Percentiles rank a stretch among this genome's conserved stretches.
These are phyloP conservation scores for Corydoras maculifer DNA, from an alignment of 2,113 vertebrate species.

Conservation along the genomic window DNA sequence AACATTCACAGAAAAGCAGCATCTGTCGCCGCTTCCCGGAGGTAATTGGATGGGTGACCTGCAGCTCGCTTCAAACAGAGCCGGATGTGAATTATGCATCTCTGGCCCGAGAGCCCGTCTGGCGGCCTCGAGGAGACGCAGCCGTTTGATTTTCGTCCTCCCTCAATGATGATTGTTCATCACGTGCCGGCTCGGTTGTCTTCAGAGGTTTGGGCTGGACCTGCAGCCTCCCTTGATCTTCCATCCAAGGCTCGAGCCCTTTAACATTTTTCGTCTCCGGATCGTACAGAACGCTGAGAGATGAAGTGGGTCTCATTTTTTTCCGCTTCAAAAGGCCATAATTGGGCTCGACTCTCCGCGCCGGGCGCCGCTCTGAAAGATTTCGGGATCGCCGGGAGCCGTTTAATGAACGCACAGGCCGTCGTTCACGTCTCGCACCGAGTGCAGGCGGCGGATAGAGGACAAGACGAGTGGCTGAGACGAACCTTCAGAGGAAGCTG, in stretches of 20 bases:
- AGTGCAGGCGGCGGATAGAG: too few relatives aligned
- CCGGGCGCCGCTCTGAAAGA: too few relatives aligned
- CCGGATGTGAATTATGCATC: conserved; percentile 29
- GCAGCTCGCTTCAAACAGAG: conserved; percentile 23
- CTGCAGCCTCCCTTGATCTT: neutral
- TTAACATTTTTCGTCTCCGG: neutral
- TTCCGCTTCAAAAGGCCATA: too few relatives aligned
- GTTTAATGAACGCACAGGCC: too few relatives aligned
- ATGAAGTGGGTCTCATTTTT: neutral
- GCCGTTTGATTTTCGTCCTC: conserved; percentile 27
- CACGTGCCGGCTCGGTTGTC: conserved; percentile 14
- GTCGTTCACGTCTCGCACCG: too few relatives aligned
- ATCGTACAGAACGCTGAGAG: too few relatives aligned
- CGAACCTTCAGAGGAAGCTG: too few relatives aligned
- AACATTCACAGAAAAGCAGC: neutral
- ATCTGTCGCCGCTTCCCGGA: conserved; percentile 9
- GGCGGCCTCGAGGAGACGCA: neutral
- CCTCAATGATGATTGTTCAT: conserved; percentile 16
- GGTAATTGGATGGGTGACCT: conserved; percentile 26
- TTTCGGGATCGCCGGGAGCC: too few relatives aligned
- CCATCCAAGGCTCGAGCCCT: neutral
- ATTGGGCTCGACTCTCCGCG: too few relatives aligned
- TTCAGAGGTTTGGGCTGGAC: neutral
- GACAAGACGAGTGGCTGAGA: too few relatives aligned
- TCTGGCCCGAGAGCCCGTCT: conserved; percentile 20